Percentiles rank a stretch among this genome's conserved stretches.
Evolutionary conservation across 2,797 vertebrate species (phyloP).

Genomic region (Heteromormyrus szaboi): DNA sequence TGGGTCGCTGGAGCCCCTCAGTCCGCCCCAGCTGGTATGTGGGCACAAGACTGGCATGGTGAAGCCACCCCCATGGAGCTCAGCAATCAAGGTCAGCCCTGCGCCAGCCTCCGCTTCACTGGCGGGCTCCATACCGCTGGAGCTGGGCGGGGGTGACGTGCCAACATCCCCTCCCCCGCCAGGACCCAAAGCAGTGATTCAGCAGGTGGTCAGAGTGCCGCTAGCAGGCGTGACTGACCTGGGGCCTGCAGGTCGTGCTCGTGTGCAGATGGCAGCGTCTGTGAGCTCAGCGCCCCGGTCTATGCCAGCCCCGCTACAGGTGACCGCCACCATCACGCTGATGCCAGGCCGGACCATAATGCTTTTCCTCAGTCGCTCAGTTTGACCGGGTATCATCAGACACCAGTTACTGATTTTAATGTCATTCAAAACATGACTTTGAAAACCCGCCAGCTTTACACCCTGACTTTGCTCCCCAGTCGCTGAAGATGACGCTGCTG

Average conservation of each 20-base stretch:
- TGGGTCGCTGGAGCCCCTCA: neutral
- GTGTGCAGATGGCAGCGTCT: neutral
- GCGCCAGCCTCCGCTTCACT: neutral
- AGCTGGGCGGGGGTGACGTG: neutral
- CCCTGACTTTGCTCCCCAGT: neutral
- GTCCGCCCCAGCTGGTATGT: neutral
- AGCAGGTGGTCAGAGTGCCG: neutral
- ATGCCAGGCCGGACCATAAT: neutral
- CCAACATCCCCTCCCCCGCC: neutral
- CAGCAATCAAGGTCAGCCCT: neutral
- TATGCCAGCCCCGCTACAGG: neutral
- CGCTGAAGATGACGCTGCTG: neutral
- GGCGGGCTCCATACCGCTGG: neutral
- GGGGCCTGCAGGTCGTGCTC: neutral
- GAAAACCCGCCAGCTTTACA: neutral
- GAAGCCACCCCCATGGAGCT: neutral
- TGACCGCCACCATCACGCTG: neutral
- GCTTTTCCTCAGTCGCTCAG: neutral
- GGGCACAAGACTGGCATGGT: neutral
- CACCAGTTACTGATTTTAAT: neutral
- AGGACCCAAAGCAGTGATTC: neutral
- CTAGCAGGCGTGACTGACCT: neutral
- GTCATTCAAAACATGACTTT: neutral
- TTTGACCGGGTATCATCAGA: neutral
- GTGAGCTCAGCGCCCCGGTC: neutral